These are phyloP conservation scores for Ploceus nigricollis DNA, from an alignment of 2,113 vertebrate species.

Conservation along the genomic window DNA sequence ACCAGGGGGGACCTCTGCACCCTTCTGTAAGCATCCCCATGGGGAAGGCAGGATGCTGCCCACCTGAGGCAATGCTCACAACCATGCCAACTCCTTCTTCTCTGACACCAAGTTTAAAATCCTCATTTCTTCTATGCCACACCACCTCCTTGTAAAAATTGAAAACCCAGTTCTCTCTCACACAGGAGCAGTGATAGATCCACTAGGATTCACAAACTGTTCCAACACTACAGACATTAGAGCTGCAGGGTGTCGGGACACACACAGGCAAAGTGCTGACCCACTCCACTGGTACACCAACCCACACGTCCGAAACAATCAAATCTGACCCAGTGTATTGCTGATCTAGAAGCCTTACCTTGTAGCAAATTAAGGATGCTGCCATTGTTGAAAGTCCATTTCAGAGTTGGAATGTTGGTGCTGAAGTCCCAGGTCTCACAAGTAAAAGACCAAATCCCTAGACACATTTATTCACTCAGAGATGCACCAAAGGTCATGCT, in stretches of 20 bases:
- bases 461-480: background rate
- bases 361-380: background rate
- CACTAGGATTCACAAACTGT: background rate
- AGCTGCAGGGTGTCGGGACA: accelerated
- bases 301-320: background rate
- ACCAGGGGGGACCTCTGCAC: background rate
- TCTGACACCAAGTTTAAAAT: background rate
- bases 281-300: background rate
- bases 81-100: background rate
- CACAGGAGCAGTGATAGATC: background rate
- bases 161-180: background rate
- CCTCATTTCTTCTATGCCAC: background rate
- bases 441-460: background rate
- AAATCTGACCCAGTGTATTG: background rate
- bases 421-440: background rate
- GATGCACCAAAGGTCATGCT: background rate
- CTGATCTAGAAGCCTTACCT: background rate
- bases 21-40: background rate
- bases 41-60: background rate
- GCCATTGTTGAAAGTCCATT: background rate
- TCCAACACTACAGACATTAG: background rate
- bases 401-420: background rate
- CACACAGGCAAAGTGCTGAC: background rate
- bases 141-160: background rate
- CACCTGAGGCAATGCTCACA: background rate